These are phyloP conservation scores for Hypomecis atomaria DNA, from an alignment of 2,888 invertebrate genomes.

Conservation along the genomic window DNA sequence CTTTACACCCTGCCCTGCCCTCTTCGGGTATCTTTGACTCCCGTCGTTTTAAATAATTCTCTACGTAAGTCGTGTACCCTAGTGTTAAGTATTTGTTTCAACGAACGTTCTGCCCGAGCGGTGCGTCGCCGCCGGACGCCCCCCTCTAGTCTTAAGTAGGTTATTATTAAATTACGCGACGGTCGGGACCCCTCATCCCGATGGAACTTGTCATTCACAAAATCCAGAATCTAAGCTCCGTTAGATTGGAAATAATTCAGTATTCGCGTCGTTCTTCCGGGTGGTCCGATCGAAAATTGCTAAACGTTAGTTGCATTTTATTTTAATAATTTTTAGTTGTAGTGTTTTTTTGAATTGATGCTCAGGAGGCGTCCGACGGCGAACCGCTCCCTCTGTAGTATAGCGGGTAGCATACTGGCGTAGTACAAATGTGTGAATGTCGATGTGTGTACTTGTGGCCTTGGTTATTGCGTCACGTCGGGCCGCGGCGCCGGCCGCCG, in stretches of 20 bases:
- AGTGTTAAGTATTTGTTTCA: slow-evolving; percentile 62
- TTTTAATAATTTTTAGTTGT: slow-evolving; percentile 56
- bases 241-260: slow-evolving; percentile 56
- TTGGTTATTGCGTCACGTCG: slow-evolving; percentile 49
- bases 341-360: slow-evolving; percentile 57
- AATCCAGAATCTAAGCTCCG: slow-evolving; percentile 55
- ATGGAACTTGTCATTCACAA: slow-evolving; percentile 48
- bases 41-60: slow-evolving; percentile 42
- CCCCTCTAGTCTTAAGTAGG: slow-evolving; percentile 71
- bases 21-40: slow-evolving; percentile 31
- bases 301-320: slow-evolving; percentile 68
- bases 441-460: slow-evolving; percentile 45
- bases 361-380: slow-evolving; percentile 64
- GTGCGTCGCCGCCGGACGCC: slow-evolving; percentile 59
- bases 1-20: slow-evolving; percentile 44
- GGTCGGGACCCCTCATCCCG: slow-evolving; percentile 49
- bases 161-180: slow-evolving; percentile 52
- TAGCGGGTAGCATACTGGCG: slow-evolving; percentile 79
- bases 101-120: slow-evolving; percentile 50
- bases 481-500: background rate
- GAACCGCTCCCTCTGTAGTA: slow-evolving; percentile 52
- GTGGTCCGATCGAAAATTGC: slow-evolving; percentile 59
- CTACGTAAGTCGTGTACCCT: slow-evolving; percentile 62
- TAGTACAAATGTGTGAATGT: slow-evolving; percentile 80
- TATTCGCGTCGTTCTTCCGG: slow-evolving; percentile 58